phyloP scores from a whole-genome alignment of 2,888 invertebrate species.

The Athalia rosae region DNA sequence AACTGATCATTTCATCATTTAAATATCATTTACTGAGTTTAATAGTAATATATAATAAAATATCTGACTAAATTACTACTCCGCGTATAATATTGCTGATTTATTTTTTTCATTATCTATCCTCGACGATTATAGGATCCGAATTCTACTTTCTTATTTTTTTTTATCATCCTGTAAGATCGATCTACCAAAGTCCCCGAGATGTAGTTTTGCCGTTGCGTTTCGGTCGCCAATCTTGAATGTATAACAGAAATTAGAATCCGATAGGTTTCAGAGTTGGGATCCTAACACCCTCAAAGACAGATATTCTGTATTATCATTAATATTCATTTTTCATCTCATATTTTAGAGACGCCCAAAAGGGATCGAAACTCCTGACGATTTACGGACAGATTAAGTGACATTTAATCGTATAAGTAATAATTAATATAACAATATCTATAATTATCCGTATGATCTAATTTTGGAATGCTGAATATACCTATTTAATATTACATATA shows the following conservation, averaged over 20 bases:
- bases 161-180: neutral
- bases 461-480: neutral
- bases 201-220: too few relatives aligned
- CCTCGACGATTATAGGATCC: conserved; percentile 14
- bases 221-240: neutral
- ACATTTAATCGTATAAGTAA: neutral
- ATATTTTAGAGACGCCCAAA: conserved; percentile 39
- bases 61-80: conserved; percentile 60
- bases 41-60: conserved; percentile 59
- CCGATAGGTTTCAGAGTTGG: neutral
- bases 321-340: conserved; percentile 12
- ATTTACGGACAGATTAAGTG: conserved; percentile 19
- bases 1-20: conserved; percentile 54
- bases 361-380: conserved; percentile 33
- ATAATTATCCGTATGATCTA: conserved; percentile 10
- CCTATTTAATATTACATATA: neutral
- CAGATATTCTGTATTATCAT: conserved; percentile 24
- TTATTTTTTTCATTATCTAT: conserved; percentile 45
- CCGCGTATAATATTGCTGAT: conserved; percentile 59
- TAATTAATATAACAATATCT: neutral
- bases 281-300: conserved; percentile 24
- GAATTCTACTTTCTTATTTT: conserved; percentile 4
- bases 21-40: conserved; percentile 59
- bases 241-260: neutral
- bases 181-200: neutral